Base-by-base conservation (phyloP, 2,113 vertebrate genomes). In the Herpailurus yagouaroundi region DNA sequence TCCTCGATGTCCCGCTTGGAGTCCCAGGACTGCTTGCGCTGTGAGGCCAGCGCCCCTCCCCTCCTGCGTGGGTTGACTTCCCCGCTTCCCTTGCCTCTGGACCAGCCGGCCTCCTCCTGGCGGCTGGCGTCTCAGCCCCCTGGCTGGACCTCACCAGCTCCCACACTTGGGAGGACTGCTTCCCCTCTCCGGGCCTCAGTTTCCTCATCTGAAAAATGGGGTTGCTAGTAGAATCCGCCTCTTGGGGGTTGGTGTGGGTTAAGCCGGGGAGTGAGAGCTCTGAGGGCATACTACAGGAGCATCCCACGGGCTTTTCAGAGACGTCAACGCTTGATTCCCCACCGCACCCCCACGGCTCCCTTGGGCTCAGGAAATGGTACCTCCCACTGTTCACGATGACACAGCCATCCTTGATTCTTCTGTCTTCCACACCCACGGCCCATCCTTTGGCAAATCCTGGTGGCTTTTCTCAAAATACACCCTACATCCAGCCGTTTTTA, bases 221-320 rank as follows among this genome's bases (percentile, higher is more conserved):
- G 25, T 0, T 69, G 6, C 15, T 8, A 19, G 9, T 0, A 5
- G 31, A 3, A 11, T 5, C 15, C 12, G 2, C 52, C n/a, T 25
- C 52, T 1, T 5, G 2, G 57, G 31, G 48, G 9, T 11, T 25
- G 31, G 3, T 57, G 13, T 14, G 71, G 21, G 4, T 10, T 16
- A 3, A 38, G 3, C 2, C 1, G 63, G 36, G 1, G 0, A 14
- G 63, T 0, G 1, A n/a, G 4, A 33, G 16, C 12, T 11, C n/a
- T 11, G 2, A 48, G 41, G 18, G 25, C 8, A 1, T 12, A 7
- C 0, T 1, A 5, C 3, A 4, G 45, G 63, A 19, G 31, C 0
- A 55, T 45, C 90, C 38, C 0, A 52, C 2, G 45, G 38, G 48
- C 38, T 85, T 41, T 45, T 36, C 6, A 6, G 50, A 14, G 25